Base-by-base conservation (phyloP, 2,888 invertebrate genomes). In the Parelbella ahira region DNA sequence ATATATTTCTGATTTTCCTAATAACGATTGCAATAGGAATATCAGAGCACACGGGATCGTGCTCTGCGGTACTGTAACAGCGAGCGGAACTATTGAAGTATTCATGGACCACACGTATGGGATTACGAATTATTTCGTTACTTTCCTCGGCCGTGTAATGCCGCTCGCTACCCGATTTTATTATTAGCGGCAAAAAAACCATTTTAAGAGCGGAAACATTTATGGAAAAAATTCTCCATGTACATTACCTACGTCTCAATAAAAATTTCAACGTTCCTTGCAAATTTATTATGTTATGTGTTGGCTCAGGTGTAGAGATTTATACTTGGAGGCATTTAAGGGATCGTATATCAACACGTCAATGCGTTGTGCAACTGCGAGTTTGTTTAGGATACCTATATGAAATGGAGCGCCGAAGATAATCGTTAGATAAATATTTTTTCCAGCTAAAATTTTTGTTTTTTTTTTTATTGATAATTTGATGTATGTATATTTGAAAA, bases 301-400 rank as follows among this genome's bases (percentile, higher is more conserved):
- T 87, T 86, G 60, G 70, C 61, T 84, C 84, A 87, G 86, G 84
- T 87, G 84, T 58, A 50, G 60, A 58, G 54, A 61, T 81, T 79
- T 63, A 60, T 57, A 54, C 49, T 63, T 70, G 46, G 41, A 68
- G 58, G 57, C 37, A 38, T 63, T 56, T 60, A 58, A 56, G 46
- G 61, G 71, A 78, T 83, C 71, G 78, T 77, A 78, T 83, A 81
- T 80, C 80, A 71, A 65, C 54, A 70, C 68, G 69, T 74, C 69
- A 68, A 66, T 59, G 63, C 66, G 58, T 80, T 80, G 71, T 75
- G 74, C 79, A 81, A 81, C 51, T 49, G 42, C n/a, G 25, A 48
- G 76, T 83, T 83, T 80, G 62, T 56, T 78, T 79, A 82, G 83
- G 82, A 74, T 58, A n/a, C n/a, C n/a, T n/a, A 41, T 30, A 47